phyloP scores from a whole-genome alignment of 2,797 vertebrate species.

The Manis javanica region DNA sequence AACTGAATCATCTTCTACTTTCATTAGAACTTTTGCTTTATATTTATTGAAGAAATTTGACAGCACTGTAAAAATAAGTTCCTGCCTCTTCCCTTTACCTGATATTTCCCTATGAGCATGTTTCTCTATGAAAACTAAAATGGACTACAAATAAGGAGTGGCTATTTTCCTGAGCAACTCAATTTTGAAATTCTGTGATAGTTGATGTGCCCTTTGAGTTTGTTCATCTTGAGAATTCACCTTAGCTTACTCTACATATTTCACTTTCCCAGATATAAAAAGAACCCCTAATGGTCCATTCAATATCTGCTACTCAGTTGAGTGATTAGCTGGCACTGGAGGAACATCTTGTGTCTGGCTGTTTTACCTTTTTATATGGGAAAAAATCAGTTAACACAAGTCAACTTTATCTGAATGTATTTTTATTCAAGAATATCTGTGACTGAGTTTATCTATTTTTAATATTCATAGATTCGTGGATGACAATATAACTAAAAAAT shows the following conservation, averaged over 20 bases:
- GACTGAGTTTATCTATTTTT: slow-evolving; percentile 46
- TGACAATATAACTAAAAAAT: slow-evolving; percentile 65
- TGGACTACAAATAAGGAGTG: neutral
- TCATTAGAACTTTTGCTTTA: neutral
- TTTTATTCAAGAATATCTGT: slow-evolving; percentile 54
- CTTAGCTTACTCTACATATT: neutral
- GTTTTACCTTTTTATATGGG: neutral
- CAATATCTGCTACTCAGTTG: neutral
- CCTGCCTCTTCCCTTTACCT: neutral
- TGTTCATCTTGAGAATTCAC: slow-evolving; percentile 13
- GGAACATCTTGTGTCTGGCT: neutral
- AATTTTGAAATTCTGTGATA: slow-evolving; percentile 39
- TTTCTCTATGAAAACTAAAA: neutral
- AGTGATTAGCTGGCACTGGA: neutral
- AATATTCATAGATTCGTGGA: slow-evolving; percentile 36
- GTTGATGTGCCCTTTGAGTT: neutral
- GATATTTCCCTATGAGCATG: neutral
- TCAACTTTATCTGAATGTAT: slow-evolving; percentile 28
- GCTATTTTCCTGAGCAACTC: neutral
- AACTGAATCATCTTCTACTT: neutral
- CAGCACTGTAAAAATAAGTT: neutral
- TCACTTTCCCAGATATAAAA: neutral
- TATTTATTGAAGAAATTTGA: neutral
- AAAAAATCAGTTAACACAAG: slow-evolving; percentile 67
- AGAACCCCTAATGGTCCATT: neutral